A percentile compares a stretch with the other conserved stretches of the same genome.
phyloP scores from a whole-genome alignment of 2,888 invertebrate species.

The Rotaria socialis region DNA sequence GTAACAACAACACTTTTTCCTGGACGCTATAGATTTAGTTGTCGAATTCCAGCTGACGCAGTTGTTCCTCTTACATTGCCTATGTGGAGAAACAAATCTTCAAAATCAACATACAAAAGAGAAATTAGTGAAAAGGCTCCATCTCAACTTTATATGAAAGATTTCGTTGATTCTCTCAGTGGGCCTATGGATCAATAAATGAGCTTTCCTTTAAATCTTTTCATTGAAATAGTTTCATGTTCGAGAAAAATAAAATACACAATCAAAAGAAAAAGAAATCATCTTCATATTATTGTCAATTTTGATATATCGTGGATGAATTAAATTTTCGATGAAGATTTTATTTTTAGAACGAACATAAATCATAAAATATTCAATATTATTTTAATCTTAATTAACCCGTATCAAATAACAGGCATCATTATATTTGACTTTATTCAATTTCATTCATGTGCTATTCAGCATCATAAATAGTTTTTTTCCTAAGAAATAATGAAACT shows the following conservation, averaged over 20 bases:
- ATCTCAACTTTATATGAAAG: constrained; percentile 2
- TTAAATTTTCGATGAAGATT: background rate
- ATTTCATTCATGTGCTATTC: too few species aligned
- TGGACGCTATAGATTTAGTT: background rate
- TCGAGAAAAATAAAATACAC: background rate
- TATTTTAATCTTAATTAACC: too few species aligned
- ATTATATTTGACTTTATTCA: too few species aligned
- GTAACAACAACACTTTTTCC: too few species aligned
- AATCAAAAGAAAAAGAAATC: background rate
- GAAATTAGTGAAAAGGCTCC: constrained; percentile 16
- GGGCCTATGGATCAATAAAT: constrained; percentile 8
- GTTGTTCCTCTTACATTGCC: constrained; percentile 9
- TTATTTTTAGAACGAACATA: background rate
- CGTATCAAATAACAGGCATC: too few species aligned
- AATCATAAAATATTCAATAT: too few species aligned
- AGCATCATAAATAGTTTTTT: too few species aligned
- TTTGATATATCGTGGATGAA: background rate
- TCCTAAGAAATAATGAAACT: too few species aligned
- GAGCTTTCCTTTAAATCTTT: background rate
- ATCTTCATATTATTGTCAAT: background rate
- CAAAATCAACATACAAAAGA: background rate
- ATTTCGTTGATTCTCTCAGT: background rate
- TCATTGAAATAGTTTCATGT: background rate
- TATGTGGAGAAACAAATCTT: background rate
- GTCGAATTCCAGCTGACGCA: background rate